phyloP scores from a whole-genome alignment of 2,888 invertebrate species.

The Emmelina monodactyla region DNA sequence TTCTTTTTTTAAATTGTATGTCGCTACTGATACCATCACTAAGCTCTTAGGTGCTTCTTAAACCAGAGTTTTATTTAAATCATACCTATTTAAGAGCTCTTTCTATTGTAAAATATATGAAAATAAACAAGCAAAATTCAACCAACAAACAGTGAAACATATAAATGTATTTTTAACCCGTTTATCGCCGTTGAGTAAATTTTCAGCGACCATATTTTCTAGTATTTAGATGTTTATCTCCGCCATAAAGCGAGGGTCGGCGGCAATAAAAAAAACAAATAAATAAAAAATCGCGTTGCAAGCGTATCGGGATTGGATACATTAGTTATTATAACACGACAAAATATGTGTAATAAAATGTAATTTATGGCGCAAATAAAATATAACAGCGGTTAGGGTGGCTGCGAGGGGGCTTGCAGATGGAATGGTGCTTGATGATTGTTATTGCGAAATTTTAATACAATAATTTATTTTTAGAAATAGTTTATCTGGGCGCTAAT shows the following conservation, averaged over 20 bases:
- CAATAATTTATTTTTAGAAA: too few species aligned
- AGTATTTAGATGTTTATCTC: background rate
- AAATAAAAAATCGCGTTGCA: slow-evolving; percentile 58
- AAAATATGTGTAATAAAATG: slow-evolving; percentile 68
- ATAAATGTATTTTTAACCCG: too few species aligned
- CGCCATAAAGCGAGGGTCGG: slow-evolving; percentile 27
- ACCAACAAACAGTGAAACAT: too few species aligned
- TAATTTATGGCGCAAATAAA: slow-evolving; percentile 66
- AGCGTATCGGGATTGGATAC: slow-evolving; percentile 61
- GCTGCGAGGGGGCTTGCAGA: slow-evolving; percentile 59
- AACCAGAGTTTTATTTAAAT: too few species aligned
- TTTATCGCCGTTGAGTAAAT: background rate
- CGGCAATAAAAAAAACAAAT: slow-evolving; percentile 43
- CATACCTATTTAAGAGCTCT: slow-evolving; percentile 11
- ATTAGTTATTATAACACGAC: slow-evolving; percentile 69
- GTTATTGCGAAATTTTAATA: background rate
- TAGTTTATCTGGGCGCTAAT: slow-evolving; percentile 16
- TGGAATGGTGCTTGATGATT: slow-evolving; percentile 18
- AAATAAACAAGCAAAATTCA: too few species aligned
- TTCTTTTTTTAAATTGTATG: too few species aligned
- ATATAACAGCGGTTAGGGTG: slow-evolving; percentile 64
- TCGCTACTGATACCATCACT: too few species aligned
- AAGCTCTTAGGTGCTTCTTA: too few species aligned
- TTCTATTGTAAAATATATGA: background rate
- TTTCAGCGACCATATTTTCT: background rate